phyloP scores from a whole-genome alignment of 2,797 vertebrate species.

The Pristis pectinata region DNA sequence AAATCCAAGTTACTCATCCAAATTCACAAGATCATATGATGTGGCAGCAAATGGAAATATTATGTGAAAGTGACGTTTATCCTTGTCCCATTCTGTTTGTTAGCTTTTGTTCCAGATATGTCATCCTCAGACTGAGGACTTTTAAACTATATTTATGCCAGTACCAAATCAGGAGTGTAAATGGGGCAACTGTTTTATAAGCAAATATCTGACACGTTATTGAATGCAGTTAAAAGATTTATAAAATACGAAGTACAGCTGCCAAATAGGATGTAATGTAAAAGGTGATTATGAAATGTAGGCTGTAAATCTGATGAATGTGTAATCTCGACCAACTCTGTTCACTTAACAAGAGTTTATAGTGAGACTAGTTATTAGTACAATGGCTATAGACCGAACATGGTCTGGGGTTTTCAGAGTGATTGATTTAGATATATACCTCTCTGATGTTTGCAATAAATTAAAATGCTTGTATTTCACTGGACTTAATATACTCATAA shows the following conservation, averaged over 20 bases:
- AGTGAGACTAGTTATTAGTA: neutral
- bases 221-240: slow-evolving; percentile 35
- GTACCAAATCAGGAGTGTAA: neutral
- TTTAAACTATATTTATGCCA: neutral
- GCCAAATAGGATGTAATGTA: slow-evolving; percentile 25
- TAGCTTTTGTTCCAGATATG: neutral
- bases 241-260: slow-evolving; percentile 19
- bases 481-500: neutral
- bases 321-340: neutral
- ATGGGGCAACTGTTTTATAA: slow-evolving; percentile 25
- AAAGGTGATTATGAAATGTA: slow-evolving; percentile 23
- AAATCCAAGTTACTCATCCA: neutral
- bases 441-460: neutral
- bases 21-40: neutral
- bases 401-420: neutral
- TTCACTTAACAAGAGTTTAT: slow-evolving; percentile 13
- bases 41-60: neutral
- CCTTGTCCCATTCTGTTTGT: neutral
- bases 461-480: neutral
- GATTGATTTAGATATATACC: neutral
- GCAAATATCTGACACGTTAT: slow-evolving; percentile 23
- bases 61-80: too few relatives aligned
- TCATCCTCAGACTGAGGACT: neutral
- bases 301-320: slow-evolving; percentile 29
- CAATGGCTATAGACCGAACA: slow-evolving; percentile 7